Base-by-base conservation (phyloP, 1,140 invertebrate species). In the Pseudomyrmex dendroicus region DNA sequence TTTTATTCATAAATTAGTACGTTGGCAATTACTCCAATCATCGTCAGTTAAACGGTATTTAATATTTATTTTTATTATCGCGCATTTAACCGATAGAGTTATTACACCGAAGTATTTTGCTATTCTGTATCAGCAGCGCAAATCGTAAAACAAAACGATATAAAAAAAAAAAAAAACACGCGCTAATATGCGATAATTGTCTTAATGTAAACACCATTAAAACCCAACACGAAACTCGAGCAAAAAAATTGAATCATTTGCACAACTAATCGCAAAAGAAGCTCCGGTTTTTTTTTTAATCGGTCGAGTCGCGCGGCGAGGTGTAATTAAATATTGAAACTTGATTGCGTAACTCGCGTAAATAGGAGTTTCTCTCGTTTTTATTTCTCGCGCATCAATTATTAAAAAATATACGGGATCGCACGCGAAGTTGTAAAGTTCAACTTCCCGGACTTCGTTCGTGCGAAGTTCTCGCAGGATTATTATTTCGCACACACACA, bases 141-240 rank as follows among this genome's bases (percentile, higher is more conserved):
- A 4, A 73, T 74, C 48, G 63, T 52, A 17, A 52, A n/a, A 5
- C 59, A 15, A 52, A 20, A 20, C 20, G 0, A 0, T 20, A 20
- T 20, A 20, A 52, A 12, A 7, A 20, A n/a, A 56, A 56, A 2
- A 15, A 20, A 64, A 50, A 76, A 76, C 0, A 54, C 12, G 1
- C 17, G 59, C 46, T 20, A 76, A 73, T 17, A 35, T 9, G 35
- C 12, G 15, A 66, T 64, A 44, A 74, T 13, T 66, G n/a, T 76
- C 61, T 76, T 52, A 35, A 74, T 64, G 61, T 64, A 52, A 35
- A 76, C 22, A 9, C 22, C 7, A 74, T 63, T 74, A 22, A 20
- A 35, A 63, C 0, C 20, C n/a, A 54, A 74, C 59, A 13, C 4
- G 5, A 50, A 66, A 15, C 12, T 13, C 46, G 12, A 66, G 12